phyloP scores from a whole-genome alignment of 1,140 invertebrate species.

The Procambarus virginalis region DNA sequence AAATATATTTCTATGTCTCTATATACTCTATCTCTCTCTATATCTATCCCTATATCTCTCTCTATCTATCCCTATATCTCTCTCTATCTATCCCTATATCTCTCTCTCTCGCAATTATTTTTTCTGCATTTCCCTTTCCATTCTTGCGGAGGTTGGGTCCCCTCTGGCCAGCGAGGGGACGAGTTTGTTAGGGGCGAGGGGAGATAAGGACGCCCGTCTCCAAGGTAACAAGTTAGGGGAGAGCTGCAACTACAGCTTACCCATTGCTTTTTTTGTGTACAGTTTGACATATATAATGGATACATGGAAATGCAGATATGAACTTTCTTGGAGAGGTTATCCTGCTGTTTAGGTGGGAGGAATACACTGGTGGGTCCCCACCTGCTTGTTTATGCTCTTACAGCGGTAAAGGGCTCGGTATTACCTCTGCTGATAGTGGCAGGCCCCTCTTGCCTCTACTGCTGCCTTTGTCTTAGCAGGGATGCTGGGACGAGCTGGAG shows the following conservation, averaged over 20 bases:
- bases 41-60: constrained; percentile 10
- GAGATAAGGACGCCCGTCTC: neutral
- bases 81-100: constrained; percentile 11
- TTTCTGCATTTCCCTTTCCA: constrained; percentile 14
- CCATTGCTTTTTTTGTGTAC: neutral
- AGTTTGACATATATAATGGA: neutral
- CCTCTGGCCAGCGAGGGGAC: neutral
- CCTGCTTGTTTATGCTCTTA: no score
- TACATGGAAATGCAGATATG: neutral
- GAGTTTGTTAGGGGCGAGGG: neutral
- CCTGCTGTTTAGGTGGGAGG: no score
- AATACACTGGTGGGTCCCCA: no score
- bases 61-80: neutral
- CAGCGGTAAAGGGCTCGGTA: no score
- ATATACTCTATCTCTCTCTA: neutral
- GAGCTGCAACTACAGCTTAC: neutral
- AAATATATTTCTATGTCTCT: neutral
- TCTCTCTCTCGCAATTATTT: neutral
- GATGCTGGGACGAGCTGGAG: no score
- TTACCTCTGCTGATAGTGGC: no score
- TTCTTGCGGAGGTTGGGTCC: neutral
- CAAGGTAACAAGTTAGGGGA: neutral
- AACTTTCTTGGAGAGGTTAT: no score
- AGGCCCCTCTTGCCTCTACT: no score
- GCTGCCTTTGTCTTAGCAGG: no score